Evolutionary conservation across 2,888 invertebrate species (phyloP), one percentile per base, ranked within the genome.

Genomic region (Linnaemya tessellans): DNA sequence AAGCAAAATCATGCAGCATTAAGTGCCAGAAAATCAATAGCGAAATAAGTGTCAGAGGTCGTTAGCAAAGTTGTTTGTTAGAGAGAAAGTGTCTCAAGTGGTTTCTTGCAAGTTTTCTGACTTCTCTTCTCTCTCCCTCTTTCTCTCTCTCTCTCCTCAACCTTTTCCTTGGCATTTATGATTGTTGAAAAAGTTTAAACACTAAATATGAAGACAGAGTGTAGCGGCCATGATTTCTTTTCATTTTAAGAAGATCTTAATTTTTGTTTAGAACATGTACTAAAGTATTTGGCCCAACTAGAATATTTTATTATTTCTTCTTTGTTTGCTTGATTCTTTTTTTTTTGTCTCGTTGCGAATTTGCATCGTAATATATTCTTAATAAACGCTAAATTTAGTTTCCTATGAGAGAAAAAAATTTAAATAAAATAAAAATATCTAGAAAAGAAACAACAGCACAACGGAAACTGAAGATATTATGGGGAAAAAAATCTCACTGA

Each of bases 61-160:
- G 71, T 80, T 86, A 88, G 88, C 86, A 89, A 90, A 90, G 88
- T 90, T 90, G 81, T 81, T 70, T 68, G 22, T 54, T 79, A 64
- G 35, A 79, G 64, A 58, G 43, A 90, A 90, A 90, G 89, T 90
- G 90, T 90, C 90, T 90, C 90, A 88, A 90, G 90, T 90, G 89
- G 87, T 86, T 89, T 87, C 49, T 58, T 3, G 30, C 30, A 74
- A 68, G 46, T 54, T 30, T 25, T 25, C 15, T 60, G 51, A 5
- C 38, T 9, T 25, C 10, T 10, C 9, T 56, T 9, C 18, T 9
- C 35, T 49, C 30, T 9, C 18, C 5, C 35, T 49, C 30, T 30
- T 60, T 13, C 38, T 10, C 15, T 13, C 64, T 9, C 18, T 5
- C 35, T n/a, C 49, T 60, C 5, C 30, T 22, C 49, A 15, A n/a